phyloP scores from a whole-genome alignment of 2,797 vertebrate genomes.

The Tokudaia tokunoshimensis region DNA sequence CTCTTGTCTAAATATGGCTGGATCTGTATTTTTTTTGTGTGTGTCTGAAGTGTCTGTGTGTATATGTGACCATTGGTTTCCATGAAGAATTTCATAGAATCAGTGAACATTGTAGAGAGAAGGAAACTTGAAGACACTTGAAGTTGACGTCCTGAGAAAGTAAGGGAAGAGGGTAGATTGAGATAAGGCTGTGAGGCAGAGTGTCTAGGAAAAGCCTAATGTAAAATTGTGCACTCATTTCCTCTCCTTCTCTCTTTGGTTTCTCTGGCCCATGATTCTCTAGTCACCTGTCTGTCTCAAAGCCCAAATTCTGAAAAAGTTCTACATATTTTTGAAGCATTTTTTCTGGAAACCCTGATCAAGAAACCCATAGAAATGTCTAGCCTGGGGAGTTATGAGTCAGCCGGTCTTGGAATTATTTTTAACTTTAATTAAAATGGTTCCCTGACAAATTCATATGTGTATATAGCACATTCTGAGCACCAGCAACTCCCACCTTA shows the following conservation, averaged over 20 bases:
- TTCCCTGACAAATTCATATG: not conserved
- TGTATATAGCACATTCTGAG: not conserved
- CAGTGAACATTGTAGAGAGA: not conserved
- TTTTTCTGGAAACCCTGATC: not conserved
- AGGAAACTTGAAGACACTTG: not conserved
- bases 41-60: not conserved
- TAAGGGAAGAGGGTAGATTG: not conserved
- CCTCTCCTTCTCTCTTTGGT: not conserved
- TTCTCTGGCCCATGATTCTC: not conserved
- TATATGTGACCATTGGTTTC: not conserved
- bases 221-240: not conserved
- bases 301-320: not conserved
- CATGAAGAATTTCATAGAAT: not conserved
- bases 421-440: not conserved
- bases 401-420: not conserved
- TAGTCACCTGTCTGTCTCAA: not conserved
- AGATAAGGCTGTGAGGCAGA: too few species aligned
- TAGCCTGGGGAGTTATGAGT: not conserved
- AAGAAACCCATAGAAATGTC: not conserved
- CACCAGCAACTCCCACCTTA: too few species aligned
- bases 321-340: not conserved
- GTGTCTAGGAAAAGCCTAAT: accelerated
- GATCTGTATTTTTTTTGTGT: not conserved
- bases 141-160: not conserved
- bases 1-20: not conserved